phyloP scores from a whole-genome alignment of 2,888 invertebrate genomes.

The Drosophila paranaensis region DNA sequence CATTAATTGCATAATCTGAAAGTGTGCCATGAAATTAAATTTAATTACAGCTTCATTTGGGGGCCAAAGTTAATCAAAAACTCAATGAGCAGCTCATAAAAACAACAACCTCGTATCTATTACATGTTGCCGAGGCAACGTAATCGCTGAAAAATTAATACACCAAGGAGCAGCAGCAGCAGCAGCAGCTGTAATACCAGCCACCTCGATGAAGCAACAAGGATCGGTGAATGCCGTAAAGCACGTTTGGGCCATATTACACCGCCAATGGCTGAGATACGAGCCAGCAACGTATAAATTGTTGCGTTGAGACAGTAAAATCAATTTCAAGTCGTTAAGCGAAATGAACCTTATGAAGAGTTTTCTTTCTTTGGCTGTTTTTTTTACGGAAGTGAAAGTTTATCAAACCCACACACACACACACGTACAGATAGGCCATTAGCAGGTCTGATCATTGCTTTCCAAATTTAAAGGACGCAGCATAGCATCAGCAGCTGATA shows the following conservation, averaged over 20 bases:
- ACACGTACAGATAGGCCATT: slow-evolving; percentile 38
- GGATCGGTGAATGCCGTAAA: slow-evolving; percentile 66
- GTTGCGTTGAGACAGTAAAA: slow-evolving; percentile 73
- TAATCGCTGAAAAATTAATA: slow-evolving; percentile 77
- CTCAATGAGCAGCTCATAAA: slow-evolving; percentile 75
- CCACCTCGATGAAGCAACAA: slow-evolving; percentile 43
- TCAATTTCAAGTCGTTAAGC: slow-evolving; percentile 82
- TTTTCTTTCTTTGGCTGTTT: slow-evolving; percentile 22
- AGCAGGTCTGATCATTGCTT: slow-evolving; percentile 43
- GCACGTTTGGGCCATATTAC: slow-evolving; percentile 79
- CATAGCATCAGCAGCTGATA: slow-evolving; percentile 47
- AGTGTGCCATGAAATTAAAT: slow-evolving; percentile 78
- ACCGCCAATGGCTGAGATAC: slow-evolving; percentile 55
- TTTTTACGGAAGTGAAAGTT: slow-evolving; percentile 50
- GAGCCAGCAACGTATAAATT: slow-evolving; percentile 64
- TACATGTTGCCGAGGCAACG: slow-evolving; percentile 73
- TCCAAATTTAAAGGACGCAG: slow-evolving; percentile 59
- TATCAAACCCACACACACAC: slow-evolving; percentile 9
- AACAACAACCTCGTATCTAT: slow-evolving; percentile 60
- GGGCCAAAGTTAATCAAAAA: slow-evolving; percentile 76
- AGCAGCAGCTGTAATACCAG: not conserved
- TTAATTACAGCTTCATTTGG: slow-evolving; percentile 77
- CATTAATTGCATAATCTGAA: slow-evolving; percentile 63
- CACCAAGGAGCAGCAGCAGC: slow-evolving; percentile 37
- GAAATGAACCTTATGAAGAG: slow-evolving; percentile 79